phyloP scores from a whole-genome alignment of 2,888 invertebrate species.

The Scaptomyza cyrtandrae region DNA sequence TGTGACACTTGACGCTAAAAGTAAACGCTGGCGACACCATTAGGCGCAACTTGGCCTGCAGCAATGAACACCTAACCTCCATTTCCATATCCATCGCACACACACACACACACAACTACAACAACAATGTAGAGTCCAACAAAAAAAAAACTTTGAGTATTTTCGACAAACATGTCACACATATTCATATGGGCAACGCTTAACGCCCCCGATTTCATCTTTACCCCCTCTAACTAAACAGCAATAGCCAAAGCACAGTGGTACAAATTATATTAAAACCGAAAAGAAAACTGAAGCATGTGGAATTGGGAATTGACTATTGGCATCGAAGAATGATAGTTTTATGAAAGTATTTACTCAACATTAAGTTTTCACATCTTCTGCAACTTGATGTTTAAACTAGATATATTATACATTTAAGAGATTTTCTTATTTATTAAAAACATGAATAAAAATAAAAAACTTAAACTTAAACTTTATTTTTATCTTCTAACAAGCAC shows the following conservation, averaged over 20 bases:
- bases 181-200: slow-evolving; percentile 63
- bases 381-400: no score
- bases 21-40: slow-evolving; percentile 78
- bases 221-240: slow-evolving; percentile 17
- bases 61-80: slow-evolving; percentile 58
- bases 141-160: slow-evolving; percentile 73
- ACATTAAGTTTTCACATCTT: no score
- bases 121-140: slow-evolving; percentile 49
- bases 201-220: slow-evolving; percentile 33
- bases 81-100: slow-evolving; percentile 46
- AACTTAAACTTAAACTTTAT: no score
- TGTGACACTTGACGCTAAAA: slow-evolving; percentile 77
- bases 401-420: no score
- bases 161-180: slow-evolving; percentile 81
- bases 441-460: no score
- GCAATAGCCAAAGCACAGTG: slow-evolving; percentile 47
- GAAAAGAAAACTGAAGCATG: not conserved
- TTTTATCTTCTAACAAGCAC: no score
- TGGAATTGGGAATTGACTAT: no score
- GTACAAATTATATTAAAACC: not conserved
- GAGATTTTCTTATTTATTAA: no score
- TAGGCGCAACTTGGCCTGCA: slow-evolving; percentile 73
- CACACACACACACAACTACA: slow-evolving; percentile 17
- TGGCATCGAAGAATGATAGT: no score
- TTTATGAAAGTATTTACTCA: no score